Percentiles rank a stretch among this genome's conserved stretches.
Conservation (phyloP, 2,113 vertebrate species). For the Asarcornis scutulata region DNA sequence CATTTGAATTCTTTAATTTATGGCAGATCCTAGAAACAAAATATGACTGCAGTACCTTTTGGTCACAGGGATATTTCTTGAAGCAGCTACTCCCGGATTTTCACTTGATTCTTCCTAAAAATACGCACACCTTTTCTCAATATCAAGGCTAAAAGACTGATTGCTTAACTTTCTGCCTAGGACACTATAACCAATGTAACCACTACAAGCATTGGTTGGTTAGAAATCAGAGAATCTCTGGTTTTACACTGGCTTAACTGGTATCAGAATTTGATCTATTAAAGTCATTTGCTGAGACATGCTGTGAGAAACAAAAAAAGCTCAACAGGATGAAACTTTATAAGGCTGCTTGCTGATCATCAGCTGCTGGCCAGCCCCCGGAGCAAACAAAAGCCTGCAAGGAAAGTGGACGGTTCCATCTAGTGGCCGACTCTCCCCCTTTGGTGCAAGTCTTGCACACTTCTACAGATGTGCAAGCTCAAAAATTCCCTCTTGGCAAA, state of each 20-base stretch:
- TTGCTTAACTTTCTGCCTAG: background rate
- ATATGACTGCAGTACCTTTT: background rate
- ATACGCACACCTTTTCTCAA: background rate
- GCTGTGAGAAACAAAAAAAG: background rate
- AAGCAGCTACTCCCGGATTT: background rate
- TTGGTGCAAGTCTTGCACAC: rapidly evolving
- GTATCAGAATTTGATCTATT: background rate
- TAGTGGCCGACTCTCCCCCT: background rate
- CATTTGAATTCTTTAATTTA: background rate
- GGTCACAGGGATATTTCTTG: background rate
- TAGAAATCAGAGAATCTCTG: background rate
- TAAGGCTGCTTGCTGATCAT: background rate
- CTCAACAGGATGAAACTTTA: background rate
- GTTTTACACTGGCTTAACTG: background rate
- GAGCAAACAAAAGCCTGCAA: background rate
- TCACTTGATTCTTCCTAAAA: background rate
- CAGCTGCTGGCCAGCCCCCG: background rate
- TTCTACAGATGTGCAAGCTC: background rate
- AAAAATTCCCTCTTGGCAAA: background rate
- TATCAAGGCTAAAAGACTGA: background rate
- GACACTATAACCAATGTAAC: background rate
- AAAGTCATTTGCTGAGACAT: constrained; percentile 8
- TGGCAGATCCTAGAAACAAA: background rate
- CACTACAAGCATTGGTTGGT: background rate
- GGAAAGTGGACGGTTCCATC: background rate